Base-by-base conservation (phyloP, 2,113 vertebrate species). In the Chrysochloris asiatica region DNA sequence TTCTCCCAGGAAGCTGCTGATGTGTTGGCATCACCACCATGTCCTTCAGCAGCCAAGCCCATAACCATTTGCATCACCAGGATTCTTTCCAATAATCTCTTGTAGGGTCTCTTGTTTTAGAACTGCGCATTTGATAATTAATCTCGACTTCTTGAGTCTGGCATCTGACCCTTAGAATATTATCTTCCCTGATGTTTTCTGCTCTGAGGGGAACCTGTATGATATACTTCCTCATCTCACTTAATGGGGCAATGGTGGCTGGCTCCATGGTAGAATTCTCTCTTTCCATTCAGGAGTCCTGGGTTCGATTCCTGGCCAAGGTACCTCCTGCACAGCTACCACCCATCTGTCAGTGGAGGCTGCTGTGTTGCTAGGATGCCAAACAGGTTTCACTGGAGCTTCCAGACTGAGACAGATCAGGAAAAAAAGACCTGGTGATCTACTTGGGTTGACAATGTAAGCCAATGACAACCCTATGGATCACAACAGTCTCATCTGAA, bases 201-300 rank as follows among this genome's bases (percentile, higher is more conserved):
- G 72, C 83, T 76, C 88, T 90, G 76, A 76, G 78, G 88, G 3
- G 52, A 88, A 83, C 71, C 61, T 22, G n/a, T 80, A 19, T 85
- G 85, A 84, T 48, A 38, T 14, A 73, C 73, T 84, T n/a, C 33
- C 90, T 90, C 38, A 33, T 91, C 61, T 92, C 77, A 83, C 43
- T 78, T 81, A 90, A 82, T 3, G 61, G 61, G 19, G 30, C 61
- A 8, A 10, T 63, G 61, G 61, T 63, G 30, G 52, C 16, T 33
- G 59, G 67, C 22, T 69, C 36, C 5, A 36, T 38, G 67, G 21
- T 21, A 69, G 36, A 17, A 38, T 69, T 69, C 67, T 69, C 30
- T 8, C 36, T 7, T 38, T 24, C 67, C 21, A 22, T 38, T 19
- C 8, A 33, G 33, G 16, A n/a, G 63, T 67, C 63, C 67, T 8